phyloP scores from a whole-genome alignment of 2,113 vertebrate species.

The Penelope pileata region DNA sequence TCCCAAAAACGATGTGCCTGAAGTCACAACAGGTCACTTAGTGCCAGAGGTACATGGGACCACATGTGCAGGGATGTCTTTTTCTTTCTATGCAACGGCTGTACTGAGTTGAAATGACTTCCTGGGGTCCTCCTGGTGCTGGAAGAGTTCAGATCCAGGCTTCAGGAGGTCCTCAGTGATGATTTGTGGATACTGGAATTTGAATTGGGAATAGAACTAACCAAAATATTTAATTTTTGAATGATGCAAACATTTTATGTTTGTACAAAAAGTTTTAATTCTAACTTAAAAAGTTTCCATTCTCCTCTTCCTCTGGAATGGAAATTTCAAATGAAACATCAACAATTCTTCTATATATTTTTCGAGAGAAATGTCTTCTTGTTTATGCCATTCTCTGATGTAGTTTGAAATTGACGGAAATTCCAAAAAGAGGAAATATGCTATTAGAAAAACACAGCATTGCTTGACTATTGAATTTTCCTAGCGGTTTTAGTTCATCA shows the following conservation, averaged over 20 bases:
- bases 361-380: background rate
- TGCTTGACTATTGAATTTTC: conserved; percentile 1
- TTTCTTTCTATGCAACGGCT: background rate
- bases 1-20: background rate
- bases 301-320: background rate
- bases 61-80: background rate
- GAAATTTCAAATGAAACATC: background rate
- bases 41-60: background rate
- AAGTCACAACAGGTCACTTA: background rate
- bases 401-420: background rate
- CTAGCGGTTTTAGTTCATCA: background rate
- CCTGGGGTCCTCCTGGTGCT: too few relatives aligned
- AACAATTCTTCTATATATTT: background rate
- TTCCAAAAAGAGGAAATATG: background rate
- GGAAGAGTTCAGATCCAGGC: background rate
- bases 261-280: background rate
- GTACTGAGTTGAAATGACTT: background rate
- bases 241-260: background rate
- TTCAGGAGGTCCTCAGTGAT: background rate
- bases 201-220: background rate
- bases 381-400: background rate
- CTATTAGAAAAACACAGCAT: background rate
- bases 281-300: background rate
- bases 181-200: background rate
- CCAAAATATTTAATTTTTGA: background rate